Evolutionary conservation across 1,140 invertebrate genomes (phyloP).

Genomic region (Lepidurus couesii): DNA sequence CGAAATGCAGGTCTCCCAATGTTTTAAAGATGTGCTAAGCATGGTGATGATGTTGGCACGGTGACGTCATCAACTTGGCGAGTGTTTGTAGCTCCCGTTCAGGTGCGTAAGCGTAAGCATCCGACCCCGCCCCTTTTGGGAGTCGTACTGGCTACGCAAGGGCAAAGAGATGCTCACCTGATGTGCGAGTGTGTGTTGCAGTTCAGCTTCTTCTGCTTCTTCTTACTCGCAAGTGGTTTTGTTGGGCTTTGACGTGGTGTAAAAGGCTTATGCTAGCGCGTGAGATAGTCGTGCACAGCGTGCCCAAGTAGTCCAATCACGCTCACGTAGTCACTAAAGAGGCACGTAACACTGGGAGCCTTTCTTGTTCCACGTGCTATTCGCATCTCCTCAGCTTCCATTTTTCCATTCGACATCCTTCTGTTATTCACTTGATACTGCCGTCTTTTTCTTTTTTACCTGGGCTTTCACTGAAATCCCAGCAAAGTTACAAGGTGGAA

Average conservation of each 20-base stretch:
- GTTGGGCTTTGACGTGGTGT: background rate
- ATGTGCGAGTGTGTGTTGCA: background rate
- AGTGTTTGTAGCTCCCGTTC: background rate
- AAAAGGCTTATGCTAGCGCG: conserved; percentile 14
- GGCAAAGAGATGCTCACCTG: background rate
- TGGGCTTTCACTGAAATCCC: background rate
- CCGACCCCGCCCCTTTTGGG: conserved; percentile 11
- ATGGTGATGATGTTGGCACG: background rate
- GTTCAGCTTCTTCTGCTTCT: background rate
- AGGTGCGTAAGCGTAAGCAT: background rate
- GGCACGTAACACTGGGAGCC: conserved; percentile 5
- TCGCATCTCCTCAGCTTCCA: conserved; percentile 12
- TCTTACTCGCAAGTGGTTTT: conserved; percentile 1
- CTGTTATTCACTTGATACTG: background rate
- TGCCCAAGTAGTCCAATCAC: conserved; percentile 21
- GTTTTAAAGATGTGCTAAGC: background rate
- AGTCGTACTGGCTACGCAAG: background rate
- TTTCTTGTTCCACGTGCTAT: conserved; percentile 3
- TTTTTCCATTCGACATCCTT: background rate
- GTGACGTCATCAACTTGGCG: background rate
- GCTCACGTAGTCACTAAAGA: conserved; percentile 10
- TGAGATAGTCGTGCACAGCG: conserved; percentile 8
- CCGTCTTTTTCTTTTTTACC: background rate
- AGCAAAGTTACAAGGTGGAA: background rate
- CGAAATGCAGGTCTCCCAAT: no score